Percentiles rank a stretch among this genome's conserved stretches.
Evolutionary conservation across 2,113 vertebrate species (phyloP).

Genomic region (Gavialis gangeticus): DNA sequence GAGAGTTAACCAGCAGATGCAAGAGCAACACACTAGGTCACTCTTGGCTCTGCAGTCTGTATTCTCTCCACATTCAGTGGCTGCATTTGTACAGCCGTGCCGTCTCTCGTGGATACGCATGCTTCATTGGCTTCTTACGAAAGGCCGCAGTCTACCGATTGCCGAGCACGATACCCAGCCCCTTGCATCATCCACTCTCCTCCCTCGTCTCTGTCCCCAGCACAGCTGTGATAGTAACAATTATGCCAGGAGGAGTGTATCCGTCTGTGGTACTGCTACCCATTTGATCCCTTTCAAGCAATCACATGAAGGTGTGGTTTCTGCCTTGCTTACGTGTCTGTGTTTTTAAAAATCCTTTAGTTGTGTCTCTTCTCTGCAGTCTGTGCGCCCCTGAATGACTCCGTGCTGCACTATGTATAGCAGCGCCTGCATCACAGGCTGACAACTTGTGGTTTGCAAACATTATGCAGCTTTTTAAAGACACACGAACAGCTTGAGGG

Average conservation of each 20-base stretch:
- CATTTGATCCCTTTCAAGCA: neutral
- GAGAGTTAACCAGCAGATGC: neutral
- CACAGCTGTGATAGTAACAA: slow-evolving; percentile 24
- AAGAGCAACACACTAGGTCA: neutral
- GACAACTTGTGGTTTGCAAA: neutral
- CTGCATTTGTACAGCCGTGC: neutral
- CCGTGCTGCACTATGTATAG: fast-evolving
- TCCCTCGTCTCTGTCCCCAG: neutral
- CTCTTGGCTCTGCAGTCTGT: neutral
- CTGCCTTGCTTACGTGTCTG: slow-evolving; percentile 56
- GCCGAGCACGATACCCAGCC: neutral
- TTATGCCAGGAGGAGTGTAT: slow-evolving; percentile 26
- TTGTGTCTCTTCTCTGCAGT: neutral
- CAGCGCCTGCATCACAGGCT: fast-evolving
- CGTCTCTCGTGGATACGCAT: neutral
- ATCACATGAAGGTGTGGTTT: slow-evolving; percentile 31
- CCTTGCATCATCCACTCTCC: slow-evolving; percentile 59
- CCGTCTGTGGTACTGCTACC: neutral
- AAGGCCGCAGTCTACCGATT: neutral
- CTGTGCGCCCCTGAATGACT: fast-evolving
- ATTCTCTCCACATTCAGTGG: neutral
- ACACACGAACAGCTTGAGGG: fast-evolving
- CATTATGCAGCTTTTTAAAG: neutral
- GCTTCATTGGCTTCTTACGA: neutral
- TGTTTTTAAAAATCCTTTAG: neutral